Evolutionary conservation across 1,140 invertebrate species (phyloP), one percentile per base, ranked within the genome.

Genomic region (Caenorhabditis brenneri): DNA sequence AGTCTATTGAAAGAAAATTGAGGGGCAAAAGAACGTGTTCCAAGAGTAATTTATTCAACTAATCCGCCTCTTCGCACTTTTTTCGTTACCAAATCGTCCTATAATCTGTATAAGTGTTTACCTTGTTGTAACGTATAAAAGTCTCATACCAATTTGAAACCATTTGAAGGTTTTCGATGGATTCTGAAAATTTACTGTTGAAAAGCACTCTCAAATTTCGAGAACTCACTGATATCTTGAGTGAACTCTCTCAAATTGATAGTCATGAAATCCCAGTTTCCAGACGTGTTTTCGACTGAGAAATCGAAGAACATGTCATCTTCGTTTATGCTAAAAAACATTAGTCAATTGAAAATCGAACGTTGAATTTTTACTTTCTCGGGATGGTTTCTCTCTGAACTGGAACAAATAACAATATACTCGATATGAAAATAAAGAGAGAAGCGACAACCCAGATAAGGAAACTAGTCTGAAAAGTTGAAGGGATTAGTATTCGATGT

Each of bases 1-100:
- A 27, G 6, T 5, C n/a, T 5, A 19, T 19, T 51, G 15, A 51
- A 19, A 51, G 48, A 51, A 51, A 19, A n/a, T 19, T 51, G 0
- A 51, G 2, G 0, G 49, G n/a, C n/a, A 19, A 51, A 51, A 5
- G 49, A 51, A 55, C 24, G 22, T 9, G 9, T 51, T 51, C 19
- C 19, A 10, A n/a, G 31, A 33, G 33, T 65, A 65, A 65, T 65
- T 65, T 65, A 19, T 19, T 36, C 16, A n/a, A 4, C 58, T 74
- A 74, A 74, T 74, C 65, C 36, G 15, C 3, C 33, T 74, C 46
- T 42, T 74, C 65, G 65, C 65, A 42, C 65, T 74, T 42, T 74
- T 74, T 74, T 74, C 65, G 65, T 0, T 12, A 15, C 10, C n/a
- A 42, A 74, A 74, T 46, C 65, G 2, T 22, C 65, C 24, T 74